Evolutionary conservation across 2,888 invertebrate species (phyloP).

Genomic region (Galerucella calmariensis): DNA sequence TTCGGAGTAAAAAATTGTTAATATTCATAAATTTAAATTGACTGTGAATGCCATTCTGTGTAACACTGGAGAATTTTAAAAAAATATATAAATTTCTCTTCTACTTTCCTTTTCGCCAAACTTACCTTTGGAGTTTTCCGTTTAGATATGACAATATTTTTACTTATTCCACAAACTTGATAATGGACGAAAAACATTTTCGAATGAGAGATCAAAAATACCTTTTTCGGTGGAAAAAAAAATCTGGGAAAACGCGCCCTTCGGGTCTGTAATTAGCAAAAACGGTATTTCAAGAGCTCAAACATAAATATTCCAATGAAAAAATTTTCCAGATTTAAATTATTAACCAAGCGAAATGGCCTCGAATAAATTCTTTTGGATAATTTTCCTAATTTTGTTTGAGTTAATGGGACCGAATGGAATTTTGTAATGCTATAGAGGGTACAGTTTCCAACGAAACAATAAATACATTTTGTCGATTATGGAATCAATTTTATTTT

Average conservation of each 20-base stretch:
- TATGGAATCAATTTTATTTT: too few species aligned
- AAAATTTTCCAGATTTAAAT: constrained; percentile 3
- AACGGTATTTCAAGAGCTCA: background rate
- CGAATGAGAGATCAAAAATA: background rate
- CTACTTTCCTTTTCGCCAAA: too few species aligned
- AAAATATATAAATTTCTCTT: too few species aligned
- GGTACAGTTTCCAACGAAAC: background rate
- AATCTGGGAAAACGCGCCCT: background rate
- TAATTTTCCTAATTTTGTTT: background rate
- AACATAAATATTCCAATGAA: constrained; percentile 6
- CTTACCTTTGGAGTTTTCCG: too few species aligned
- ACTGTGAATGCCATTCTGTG: too few species aligned
- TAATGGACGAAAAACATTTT: background rate
- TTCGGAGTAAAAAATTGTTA: too few species aligned
- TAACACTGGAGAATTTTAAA: too few species aligned
- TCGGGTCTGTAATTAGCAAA: background rate
- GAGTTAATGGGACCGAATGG: background rate
- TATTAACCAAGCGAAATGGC: constrained; percentile 2
- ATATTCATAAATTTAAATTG: too few species aligned
- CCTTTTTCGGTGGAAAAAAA: background rate
- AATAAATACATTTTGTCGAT: too few species aligned
- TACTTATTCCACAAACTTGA: background rate
- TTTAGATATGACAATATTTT: too few species aligned
- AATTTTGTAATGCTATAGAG: background rate
- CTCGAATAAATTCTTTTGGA: background rate